Base-by-base conservation (phyloP, 1,140 invertebrate genomes). In the Babylonia areolata region DNA sequence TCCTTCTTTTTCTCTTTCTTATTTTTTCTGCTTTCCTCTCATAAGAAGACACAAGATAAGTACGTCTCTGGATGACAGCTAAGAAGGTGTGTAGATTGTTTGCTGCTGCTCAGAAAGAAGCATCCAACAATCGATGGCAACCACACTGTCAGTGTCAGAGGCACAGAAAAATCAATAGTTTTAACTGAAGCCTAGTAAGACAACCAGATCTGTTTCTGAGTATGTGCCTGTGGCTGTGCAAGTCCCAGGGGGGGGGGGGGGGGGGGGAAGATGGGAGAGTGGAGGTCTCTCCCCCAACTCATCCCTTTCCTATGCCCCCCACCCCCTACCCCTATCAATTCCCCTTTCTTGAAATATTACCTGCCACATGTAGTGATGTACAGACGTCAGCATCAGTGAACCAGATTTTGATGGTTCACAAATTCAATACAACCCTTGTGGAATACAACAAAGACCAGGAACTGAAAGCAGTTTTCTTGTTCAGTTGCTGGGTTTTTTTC, bases 141-240 rank as follows among this genome's bases (percentile, higher is more conserved):
- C 15, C 0, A 23, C 28, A 23, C 58, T 64, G 58, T 23, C 46
- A 51, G 6, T 6, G 20, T 51, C 20, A 64, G 28, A 64, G 58
- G 58, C 17, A n/a, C 17, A 64, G 20, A 64, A 64, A 64, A 64
- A 64, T 64, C 58, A 64, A 64, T 64, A 64, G 58, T 64, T 64
- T 64, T 64, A 64, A 64, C 58, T 64, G 58, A 64, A 64, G 58
- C 58, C 28, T 64, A 64, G 58, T 11, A 64, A 64, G 58, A n/a
- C 58, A 64, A 23, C 58, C 1, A 23, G 58, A 64, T 64, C 58
- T 64, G 58, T 23, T n/a, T 64, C 20, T 64, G 58, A 64, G 15
- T n/a, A n/a, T n/a, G n/a, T 23, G 58, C 58, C 58, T 64, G 58
- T 64, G 15, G 28, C 58, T 28, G 20, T n/a, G 58, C 58, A 64